Evolutionary conservation across 1,140 invertebrate genomes (phyloP).

Genomic region (Berghia stephanieae): DNA sequence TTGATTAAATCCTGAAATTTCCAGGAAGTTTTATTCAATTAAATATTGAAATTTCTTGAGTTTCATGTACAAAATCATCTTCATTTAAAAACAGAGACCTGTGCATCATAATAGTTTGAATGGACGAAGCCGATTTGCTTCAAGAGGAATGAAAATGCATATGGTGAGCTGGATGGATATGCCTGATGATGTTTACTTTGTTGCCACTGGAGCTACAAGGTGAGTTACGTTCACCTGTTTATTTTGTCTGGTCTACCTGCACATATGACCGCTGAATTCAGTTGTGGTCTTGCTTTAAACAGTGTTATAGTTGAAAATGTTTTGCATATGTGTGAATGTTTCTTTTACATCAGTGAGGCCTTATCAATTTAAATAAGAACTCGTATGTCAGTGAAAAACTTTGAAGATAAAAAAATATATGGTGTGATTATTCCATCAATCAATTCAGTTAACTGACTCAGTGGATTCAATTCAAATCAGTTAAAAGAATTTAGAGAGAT

Average conservation of each 20-base stretch:
- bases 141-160: slow-evolving; percentile 55
- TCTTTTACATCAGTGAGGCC: background rate
- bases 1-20: background rate
- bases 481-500: too few relatives aligned
- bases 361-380: background rate
- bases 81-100: too few relatives aligned
- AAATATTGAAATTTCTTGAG: slow-evolving; percentile 52
- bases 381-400: too few relatives aligned
- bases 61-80: too few relatives aligned
- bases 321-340: background rate
- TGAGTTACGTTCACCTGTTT: slow-evolving; percentile 69
- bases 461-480: too few relatives aligned
- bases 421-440: too few relatives aligned
- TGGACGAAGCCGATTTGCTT: slow-evolving; percentile 74
- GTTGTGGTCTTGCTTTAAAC: background rate
- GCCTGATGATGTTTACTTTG: slow-evolving; percentile 95
- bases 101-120: slow-evolving; percentile 65
- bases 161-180: slow-evolving; percentile 94
- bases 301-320: slow-evolving; percentile 22
- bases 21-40: slow-evolving; percentile 45
- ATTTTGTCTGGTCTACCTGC: background rate
- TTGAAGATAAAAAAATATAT: too few relatives aligned
- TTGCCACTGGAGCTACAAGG: slow-evolving; percentile 89
- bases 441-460: too few relatives aligned
- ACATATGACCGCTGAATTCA: background rate